Conservation (phyloP, 2,888 invertebrate genomes). For the Leptothorax acervorum region DNA sequence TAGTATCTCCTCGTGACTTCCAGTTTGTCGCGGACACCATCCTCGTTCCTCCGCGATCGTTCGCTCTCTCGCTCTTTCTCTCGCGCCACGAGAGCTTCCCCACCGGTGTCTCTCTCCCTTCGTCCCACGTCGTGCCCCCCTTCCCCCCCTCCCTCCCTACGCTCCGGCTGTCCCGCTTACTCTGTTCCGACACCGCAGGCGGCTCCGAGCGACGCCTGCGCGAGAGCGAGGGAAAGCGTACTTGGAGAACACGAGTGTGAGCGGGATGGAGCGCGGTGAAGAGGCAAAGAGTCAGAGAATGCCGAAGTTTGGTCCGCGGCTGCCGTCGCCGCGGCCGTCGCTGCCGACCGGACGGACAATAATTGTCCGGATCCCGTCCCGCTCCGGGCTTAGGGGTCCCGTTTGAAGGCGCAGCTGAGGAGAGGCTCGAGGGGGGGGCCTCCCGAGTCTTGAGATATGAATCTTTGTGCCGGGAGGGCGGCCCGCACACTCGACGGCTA, state of each 20-base stretch:
- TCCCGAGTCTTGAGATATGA: constrained; percentile 80
- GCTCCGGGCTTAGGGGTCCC: constrained; percentile 85
- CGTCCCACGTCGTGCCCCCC: constrained; percentile 46
- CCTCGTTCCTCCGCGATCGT: constrained; percentile 42
- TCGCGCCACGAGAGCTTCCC: constrained; percentile 36
- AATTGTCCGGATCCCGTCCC: constrained; percentile 82
- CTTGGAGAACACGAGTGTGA: constrained; percentile 28
- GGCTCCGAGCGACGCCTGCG: constrained; percentile 66
- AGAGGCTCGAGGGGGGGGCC: constrained; percentile 68
- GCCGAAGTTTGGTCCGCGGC: constrained; percentile 78
- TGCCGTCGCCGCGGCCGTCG: constrained; percentile 48
- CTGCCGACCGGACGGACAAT: constrained; percentile 68
- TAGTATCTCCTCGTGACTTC: constrained; percentile 58
- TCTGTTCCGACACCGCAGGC: constrained; percentile 66
- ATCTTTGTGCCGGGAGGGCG: constrained; percentile 79
- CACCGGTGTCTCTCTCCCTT: constrained; percentile 19
- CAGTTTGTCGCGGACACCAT: constrained; percentile 61
- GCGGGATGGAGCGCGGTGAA: constrained; percentile 27
- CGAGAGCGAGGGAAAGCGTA: constrained; percentile 54
- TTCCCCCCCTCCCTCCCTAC: background rate
- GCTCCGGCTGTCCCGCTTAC: constrained; percentile 41
- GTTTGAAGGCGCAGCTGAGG: constrained; percentile 79
- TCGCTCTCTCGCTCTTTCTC: constrained; percentile 17
- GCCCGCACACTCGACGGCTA: constrained; percentile 72
- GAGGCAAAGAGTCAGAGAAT: constrained; percentile 68